These are phyloP conservation scores for Heteromormyrus szaboi DNA, from an alignment of 2,797 vertebrate species.

Conservation along the genomic window DNA sequence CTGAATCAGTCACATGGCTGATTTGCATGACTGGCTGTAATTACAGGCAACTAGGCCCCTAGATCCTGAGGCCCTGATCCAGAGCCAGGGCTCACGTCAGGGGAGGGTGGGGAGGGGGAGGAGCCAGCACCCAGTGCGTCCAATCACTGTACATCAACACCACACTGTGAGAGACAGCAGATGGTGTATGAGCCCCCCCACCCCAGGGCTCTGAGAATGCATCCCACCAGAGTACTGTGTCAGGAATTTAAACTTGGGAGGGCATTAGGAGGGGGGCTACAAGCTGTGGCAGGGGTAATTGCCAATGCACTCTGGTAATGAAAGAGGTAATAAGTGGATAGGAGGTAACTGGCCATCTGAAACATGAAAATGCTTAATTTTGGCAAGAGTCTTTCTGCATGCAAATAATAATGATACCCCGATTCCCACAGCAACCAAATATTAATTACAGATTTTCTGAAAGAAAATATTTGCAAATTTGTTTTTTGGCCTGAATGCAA, in stretches of 20 bases:
- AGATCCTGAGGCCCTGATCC: conserved; percentile 33
- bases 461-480: not conserved
- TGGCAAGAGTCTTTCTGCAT: not conserved
- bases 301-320: conserved; percentile 2
- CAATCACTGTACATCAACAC: not conserved
- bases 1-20: not conserved
- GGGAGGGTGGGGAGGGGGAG: not conserved
- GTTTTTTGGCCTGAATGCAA: not conserved
- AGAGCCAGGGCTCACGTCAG: not conserved
- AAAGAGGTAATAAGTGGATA: not conserved
- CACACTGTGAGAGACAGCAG: conserved; percentile 14
- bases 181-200: not conserved
- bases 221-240: not conserved
- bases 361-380: not conserved
- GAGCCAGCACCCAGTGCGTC: not conserved
- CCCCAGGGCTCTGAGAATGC: not conserved
- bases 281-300: conserved; percentile 12
- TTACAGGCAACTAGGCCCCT: conserved; percentile 60
- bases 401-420: not conserved
- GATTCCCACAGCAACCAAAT: not conserved
- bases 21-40: conserved; percentile 18
- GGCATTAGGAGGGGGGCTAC: not conserved
- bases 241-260: not conserved
- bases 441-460: not conserved
- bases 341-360: not conserved